Conservation (phyloP, 2,113 vertebrate genomes). For the Ciconia boyciana region DNA sequence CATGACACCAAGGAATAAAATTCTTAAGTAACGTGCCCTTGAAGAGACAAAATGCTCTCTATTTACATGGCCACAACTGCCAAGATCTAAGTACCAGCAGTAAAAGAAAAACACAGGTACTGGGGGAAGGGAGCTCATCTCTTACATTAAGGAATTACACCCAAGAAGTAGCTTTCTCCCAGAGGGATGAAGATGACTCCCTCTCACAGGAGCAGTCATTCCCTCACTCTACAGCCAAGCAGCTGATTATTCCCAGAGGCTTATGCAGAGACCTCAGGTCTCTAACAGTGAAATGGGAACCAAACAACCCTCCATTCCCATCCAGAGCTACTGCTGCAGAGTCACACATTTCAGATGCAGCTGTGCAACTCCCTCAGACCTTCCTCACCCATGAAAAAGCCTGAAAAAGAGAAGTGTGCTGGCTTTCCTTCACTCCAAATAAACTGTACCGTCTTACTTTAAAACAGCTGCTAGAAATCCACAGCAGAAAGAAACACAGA, state of each 20-base stretch:
- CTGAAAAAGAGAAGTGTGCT: background rate
- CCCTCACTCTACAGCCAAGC: background rate
- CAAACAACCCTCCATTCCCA: background rate
- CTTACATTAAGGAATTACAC: background rate
- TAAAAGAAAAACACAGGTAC: background rate
- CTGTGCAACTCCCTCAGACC: background rate
- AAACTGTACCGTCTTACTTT: accelerated
- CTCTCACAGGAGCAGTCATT: background rate
- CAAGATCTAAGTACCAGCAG: background rate
- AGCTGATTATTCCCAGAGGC: background rate
- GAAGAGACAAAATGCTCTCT: background rate
- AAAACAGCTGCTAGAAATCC: background rate
- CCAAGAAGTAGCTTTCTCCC: background rate
- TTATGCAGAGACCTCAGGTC: background rate
- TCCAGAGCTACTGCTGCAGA: background rate
- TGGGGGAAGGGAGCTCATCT: background rate
- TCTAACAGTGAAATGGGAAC: accelerated
- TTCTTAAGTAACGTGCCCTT: accelerated
- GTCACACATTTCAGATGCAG: accelerated
- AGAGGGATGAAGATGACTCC: background rate
- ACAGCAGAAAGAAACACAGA: background rate
- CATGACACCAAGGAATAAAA: background rate
- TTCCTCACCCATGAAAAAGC: background rate
- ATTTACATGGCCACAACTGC: background rate
- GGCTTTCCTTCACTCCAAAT: background rate